Evolutionary conservation across 2,113 vertebrate species (phyloP).

Genomic region (Ondatra zibethicus): DNA sequence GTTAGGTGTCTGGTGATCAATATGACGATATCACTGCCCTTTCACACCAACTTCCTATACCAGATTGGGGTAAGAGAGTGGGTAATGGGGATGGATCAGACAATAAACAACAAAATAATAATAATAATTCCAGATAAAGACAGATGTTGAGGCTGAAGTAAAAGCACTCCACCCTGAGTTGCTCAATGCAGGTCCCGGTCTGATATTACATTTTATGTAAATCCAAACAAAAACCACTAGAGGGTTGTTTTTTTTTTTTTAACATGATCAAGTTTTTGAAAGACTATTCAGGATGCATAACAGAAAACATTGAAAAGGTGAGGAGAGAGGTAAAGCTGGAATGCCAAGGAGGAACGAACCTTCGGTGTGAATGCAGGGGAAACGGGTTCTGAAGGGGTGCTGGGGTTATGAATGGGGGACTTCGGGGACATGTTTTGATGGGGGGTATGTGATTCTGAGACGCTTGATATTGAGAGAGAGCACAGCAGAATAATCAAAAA

Average conservation of each 20-base stretch:
- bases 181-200: neutral
- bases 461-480: neutral
- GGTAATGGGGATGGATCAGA: neutral
- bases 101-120: neutral
- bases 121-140: neutral
- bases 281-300: neutral
- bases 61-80: rapidly evolving
- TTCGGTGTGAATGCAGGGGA: neutral
- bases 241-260: neutral
- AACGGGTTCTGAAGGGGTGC: neutral
- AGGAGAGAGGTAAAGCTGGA: neutral
- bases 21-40: neutral
- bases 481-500: neutral
- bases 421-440: neutral
- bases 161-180: no score
- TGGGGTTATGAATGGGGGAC: neutral
- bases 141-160: neutral
- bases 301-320: neutral
- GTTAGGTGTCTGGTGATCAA: neutral
- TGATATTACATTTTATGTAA: neutral
- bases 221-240: neutral
- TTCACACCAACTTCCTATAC: neutral
- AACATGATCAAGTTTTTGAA: neutral
- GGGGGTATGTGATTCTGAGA: neutral
- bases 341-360: no score